Evolutionary conservation across 2,113 vertebrate genomes (phyloP), one percentile per base, ranked within the genome.

Genomic region (Cyprinodon tularosa): DNA sequence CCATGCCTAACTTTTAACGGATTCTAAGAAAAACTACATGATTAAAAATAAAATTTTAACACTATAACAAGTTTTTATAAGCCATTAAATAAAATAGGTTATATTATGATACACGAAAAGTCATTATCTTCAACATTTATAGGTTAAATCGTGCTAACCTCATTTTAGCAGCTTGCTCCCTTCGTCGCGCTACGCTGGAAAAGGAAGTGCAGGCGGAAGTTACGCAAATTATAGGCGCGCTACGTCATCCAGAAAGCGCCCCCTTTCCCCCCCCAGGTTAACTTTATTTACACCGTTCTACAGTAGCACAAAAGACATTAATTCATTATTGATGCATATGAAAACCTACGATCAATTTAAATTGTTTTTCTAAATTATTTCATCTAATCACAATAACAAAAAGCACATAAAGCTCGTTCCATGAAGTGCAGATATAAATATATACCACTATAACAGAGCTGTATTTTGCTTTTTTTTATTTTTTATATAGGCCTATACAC

Each of bases 191-290:
- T 78, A 77, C 70, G 66, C 11, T 47, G 84, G 87, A 90, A 57
- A 92, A 93, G 93, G 80, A 90, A 86, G 88, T 70, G 1, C 0
- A 0, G 4, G 0, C 6, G 86, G 81, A 78, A 92, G 78, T 93
- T 74, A 83, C 90, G 87, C 66, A 39, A 45, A 77, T 87, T 92
- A 93, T 86, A 92, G 36, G 22, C 66, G 65, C 0, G 4, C 1
- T 10, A 76, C 64, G 89, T 76, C 59, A 69, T 22, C 4, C 44
- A 22, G 0, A 64, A 12, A 10, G 42, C 7, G 47, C 20, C 3
- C 44, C 40, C 45, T 76, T 15, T 11, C 38, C 39, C 3, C 29
- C 29, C 29, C 29, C 4, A 15, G 37, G 2, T 42, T 7, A 74
- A 44, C 62, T 74, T 74, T 74, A 66, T 74, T 59, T 8, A 62